Evolutionary conservation across 2,888 invertebrate species (phyloP).

Genomic region (Clitarchus hookeri): DNA sequence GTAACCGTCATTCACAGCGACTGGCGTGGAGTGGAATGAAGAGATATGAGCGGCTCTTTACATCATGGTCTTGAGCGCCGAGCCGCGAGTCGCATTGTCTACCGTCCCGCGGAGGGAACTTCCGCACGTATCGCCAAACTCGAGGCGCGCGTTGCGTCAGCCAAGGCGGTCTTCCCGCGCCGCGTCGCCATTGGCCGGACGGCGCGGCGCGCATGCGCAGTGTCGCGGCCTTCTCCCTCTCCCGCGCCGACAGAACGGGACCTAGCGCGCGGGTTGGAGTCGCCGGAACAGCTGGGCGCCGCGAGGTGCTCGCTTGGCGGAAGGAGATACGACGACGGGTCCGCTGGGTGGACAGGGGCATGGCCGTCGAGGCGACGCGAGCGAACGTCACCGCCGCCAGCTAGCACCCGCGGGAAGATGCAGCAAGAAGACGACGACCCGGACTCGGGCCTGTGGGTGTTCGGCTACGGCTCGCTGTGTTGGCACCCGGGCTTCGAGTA

Average conservation of each 20-base stretch:
- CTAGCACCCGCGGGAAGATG: slow-evolving; percentile 10
- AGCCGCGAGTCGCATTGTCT: no score
- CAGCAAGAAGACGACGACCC: neutral
- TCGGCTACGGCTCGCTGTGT: slow-evolving; percentile 94
- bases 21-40: no score
- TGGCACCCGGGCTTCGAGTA: slow-evolving; percentile 94
- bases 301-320: neutral
- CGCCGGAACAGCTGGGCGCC: neutral
- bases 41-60: no score
- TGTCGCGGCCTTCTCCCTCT: neutral
- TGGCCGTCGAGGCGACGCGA: neutral
- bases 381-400: no score
- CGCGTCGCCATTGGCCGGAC: neutral
- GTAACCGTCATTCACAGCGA: no score
- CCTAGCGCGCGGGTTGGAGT: neutral
- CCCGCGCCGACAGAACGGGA: neutral
- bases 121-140: neutral
- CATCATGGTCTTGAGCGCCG: no score
- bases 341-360: neutral
- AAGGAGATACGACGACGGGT: neutral
- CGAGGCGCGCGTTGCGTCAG: neutral
- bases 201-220: slow-evolving; percentile 11
- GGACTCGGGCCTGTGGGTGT: slow-evolving; percentile 77
- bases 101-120: no score
- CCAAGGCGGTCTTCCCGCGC: neutral